Base-by-base conservation (phyloP, 2,888 invertebrate species). In the Anarsia innoxiella region DNA sequence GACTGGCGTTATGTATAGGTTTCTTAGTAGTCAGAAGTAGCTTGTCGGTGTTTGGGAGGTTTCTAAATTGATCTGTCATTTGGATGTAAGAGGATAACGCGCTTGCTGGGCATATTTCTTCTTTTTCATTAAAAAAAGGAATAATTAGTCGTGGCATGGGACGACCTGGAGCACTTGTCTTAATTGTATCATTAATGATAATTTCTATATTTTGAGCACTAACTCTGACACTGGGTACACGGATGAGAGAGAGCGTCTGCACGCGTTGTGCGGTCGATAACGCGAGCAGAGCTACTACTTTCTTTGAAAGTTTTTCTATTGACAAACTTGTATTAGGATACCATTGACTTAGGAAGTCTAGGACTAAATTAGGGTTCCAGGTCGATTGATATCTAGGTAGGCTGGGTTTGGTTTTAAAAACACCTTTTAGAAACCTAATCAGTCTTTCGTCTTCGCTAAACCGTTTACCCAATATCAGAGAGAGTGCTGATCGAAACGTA, bases 251-350 rank as follows among this genome's bases (percentile, higher is more conserved):
- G 2, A 31, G 23, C 31, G 31, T 31, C 31, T 35, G 35, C 4
- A 35, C 35, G 8, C 35, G 35, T 28, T 35, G 35, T 35, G 28
- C 35, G 2, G 35, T 28, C 9, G 35, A 35, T 28, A 35, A 35
- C 25, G 35, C 35, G 19, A 35, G 28, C 1, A 35, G 35, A 35
- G 28, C 25, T 13, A 13, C 28, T n/a, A 35, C 16, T 27, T 35
- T 35, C 12, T 35, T 35, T 2, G 31, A 23, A 9, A 31, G 3
- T 12, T 16, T 19, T 6, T 23, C 12, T 23, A 31, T 12, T 2
- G 11, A 8, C 2, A 31, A 23, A 5, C 14, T 14, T 2, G 6
- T 3, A 23, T 31, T 23, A 5, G 31, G 31, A 8, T 31, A 31
- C 31, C 31, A 31, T 3, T 12, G 4, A 9, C 23, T 8, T 5